Evolutionary conservation across 2,113 vertebrate genomes (phyloP).

Genomic region (Tiliqua scincoides): DNA sequence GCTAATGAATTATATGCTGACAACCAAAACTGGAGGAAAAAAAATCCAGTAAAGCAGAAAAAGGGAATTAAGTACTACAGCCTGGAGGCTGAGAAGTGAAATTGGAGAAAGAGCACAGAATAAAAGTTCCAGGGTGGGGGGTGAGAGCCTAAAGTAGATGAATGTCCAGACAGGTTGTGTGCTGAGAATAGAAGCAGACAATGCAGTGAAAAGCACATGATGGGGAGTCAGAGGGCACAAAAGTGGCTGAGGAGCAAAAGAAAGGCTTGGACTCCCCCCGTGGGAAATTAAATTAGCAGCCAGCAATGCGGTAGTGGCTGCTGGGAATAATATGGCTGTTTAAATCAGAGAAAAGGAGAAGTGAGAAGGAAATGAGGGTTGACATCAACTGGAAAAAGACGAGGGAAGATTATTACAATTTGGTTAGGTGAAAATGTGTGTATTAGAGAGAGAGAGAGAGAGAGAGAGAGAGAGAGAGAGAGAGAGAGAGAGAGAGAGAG

Average conservation of each 20-base stretch:
- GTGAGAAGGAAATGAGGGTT: background rate
- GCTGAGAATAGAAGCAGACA: background rate
- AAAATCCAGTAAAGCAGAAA: background rate
- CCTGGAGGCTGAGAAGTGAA: background rate
- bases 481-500: too few species aligned
- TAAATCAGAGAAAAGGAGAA: background rate
- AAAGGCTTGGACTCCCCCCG: too few species aligned
- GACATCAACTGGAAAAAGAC: background rate
- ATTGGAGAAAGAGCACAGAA: background rate
- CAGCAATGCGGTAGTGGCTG: background rate
- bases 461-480: too few species aligned
- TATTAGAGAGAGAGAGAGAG: too few species aligned
- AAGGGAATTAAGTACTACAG: background rate
- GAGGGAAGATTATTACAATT: background rate
- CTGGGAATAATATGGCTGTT: constrained; percentile 1
- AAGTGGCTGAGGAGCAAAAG: background rate
- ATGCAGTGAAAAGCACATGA: background rate
- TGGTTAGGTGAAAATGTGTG: background rate
- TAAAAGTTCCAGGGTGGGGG: background rate
- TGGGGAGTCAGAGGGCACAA: background rate
- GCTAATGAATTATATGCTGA: constrained; percentile 11
- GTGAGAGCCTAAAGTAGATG: background rate
- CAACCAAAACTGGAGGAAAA: background rate
- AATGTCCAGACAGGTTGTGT: background rate
- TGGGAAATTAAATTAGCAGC: constrained; percentile 10